Percentiles rank a stretch among this genome's conserved stretches.
These are phyloP conservation scores for Penaeus chinensis DNA, from an alignment of 1,140 invertebrate species.

Conservation along the genomic window DNA sequence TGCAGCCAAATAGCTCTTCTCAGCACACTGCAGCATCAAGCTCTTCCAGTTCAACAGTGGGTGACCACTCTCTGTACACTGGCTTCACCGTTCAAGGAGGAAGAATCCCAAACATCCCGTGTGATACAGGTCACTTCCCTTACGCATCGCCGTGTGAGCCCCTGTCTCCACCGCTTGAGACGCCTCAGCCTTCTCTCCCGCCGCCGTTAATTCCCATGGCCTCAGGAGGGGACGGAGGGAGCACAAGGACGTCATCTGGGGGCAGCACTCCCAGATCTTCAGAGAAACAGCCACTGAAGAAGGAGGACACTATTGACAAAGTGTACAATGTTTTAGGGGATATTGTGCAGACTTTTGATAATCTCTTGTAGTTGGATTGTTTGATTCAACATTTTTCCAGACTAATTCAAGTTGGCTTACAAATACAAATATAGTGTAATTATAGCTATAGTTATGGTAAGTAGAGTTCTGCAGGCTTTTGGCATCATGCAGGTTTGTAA, in stretches of 20 bases:
- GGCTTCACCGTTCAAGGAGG: slow-evolving; percentile 78
- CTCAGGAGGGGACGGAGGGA: slow-evolving; percentile 1
- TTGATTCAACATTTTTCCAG: neutral
- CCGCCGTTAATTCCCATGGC: slow-evolving; percentile 49
- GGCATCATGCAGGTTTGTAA: too few species aligned
- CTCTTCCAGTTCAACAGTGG: neutral
- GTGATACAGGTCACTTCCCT: slow-evolving; percentile 75
- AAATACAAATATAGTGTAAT: slow-evolving; percentile 22
- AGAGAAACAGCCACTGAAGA: slow-evolving; percentile 19
- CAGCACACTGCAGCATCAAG: neutral
- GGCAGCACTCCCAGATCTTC: slow-evolving; percentile 13
- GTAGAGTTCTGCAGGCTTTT: too few species aligned
- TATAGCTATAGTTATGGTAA: neutral
- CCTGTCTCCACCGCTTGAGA: slow-evolving; percentile 41
- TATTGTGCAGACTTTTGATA: slow-evolving; percentile 63
- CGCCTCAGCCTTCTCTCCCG: slow-evolving; percentile 39
- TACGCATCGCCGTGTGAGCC: slow-evolving; percentile 30
- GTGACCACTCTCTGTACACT: slow-evolving; percentile 71
- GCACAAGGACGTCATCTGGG: slow-evolving; percentile 2
- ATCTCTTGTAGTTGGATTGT: slow-evolving; percentile 41
- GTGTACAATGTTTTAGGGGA: slow-evolving; percentile 61
- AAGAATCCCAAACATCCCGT: slow-evolving; percentile 80
- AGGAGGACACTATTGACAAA: slow-evolving; percentile 63
- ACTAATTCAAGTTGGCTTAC: neutral
- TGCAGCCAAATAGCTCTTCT: slow-evolving; percentile 5